Evolutionary conservation across 2,888 invertebrate genomes (phyloP), one percentile per base, ranked within the genome.

Genomic region (Spilarctia lutea): DNA sequence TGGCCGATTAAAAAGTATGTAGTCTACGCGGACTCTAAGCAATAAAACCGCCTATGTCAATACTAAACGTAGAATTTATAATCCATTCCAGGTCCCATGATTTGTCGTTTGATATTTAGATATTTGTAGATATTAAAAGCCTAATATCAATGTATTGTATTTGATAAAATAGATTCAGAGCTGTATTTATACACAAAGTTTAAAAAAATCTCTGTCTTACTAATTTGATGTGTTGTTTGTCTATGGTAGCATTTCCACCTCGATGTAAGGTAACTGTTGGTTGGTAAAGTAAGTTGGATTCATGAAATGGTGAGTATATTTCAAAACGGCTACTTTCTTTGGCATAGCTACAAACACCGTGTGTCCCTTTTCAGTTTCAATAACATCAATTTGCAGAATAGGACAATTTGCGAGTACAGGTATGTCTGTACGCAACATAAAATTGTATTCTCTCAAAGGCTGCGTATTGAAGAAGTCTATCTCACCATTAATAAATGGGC

Each of bases 281-380:
- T 30, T 63, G 3, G 2, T 56, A 7, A 63, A 30, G 30, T 13
- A 30, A 7, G 18, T 3, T 27, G 63, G 63, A 7, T 18, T 30
- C 18, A 63, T 16, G 8, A 30, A 69, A 8, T 65, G 81, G 74
- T 95, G 93, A 0, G 72, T 83, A 45, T 91, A 94, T n/a, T 89
- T 89, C 0, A 95, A 67, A 0, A 93, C 83, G 0, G 91, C 92
- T 18, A 95, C 88, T 80, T 94, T 94, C 72, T 93, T 92, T 0
- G 94, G 94, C 94, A 94, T 94, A 0, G 90, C 94, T 0, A 94
- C 91, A 2, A 94, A 76, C 0, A 95, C 88, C 0, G 82, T 91
- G 72, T 95, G 95, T 0, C 93, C 92, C 1, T 90, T 87, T 63
- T 90, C 88, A 0, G 81, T 79, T 83, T 95, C 95, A 0, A 90